Evolutionary conservation across 2,113 vertebrate species (phyloP).

Genomic region (Oncorhynchus masou): DNA sequence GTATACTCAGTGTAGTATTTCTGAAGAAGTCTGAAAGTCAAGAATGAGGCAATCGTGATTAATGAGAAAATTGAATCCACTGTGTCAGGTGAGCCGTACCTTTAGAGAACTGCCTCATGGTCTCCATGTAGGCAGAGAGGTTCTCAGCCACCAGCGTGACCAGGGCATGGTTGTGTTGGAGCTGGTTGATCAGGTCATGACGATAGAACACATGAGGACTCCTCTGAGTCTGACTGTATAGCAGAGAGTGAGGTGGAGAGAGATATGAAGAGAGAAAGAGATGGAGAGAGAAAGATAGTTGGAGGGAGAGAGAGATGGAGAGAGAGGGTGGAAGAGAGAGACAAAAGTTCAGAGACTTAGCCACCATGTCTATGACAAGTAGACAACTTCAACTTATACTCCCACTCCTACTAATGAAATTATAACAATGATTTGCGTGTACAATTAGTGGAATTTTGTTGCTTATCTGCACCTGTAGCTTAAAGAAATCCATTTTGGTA

Average conservation of each 20-base stretch:
- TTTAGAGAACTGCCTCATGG: constrained; percentile 96
- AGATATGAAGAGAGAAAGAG: constrained; percentile 11
- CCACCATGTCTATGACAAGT: background rate
- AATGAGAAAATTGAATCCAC: background rate
- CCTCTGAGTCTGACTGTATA: constrained; percentile 91
- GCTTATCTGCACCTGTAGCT: constrained; percentile 21
- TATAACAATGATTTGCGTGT: background rate
- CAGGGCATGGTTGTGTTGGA: constrained; percentile 97
- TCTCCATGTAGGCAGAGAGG: constrained; percentile 98
- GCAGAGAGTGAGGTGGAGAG: constrained; percentile 20
- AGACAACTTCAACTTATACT: background rate
- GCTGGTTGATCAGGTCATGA: constrained; percentile 98
- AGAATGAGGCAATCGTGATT: too few relatives aligned
- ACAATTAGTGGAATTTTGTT: background rate
- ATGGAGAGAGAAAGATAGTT: constrained; percentile 9
- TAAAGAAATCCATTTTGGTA: constrained; percentile 50
- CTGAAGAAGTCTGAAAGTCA: too few relatives aligned
- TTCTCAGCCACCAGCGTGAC: constrained; percentile 98
- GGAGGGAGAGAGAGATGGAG: constrained; percentile 9
- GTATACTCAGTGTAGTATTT: too few relatives aligned
- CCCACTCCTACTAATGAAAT: background rate
- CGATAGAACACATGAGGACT: constrained; percentile 98
- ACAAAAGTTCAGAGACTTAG: background rate
- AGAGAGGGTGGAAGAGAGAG: background rate
- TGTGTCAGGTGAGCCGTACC: constrained; percentile 67